Evolutionary conservation across 1,140 invertebrate species (phyloP).

Genomic region (Parapsyche elsis): DNA sequence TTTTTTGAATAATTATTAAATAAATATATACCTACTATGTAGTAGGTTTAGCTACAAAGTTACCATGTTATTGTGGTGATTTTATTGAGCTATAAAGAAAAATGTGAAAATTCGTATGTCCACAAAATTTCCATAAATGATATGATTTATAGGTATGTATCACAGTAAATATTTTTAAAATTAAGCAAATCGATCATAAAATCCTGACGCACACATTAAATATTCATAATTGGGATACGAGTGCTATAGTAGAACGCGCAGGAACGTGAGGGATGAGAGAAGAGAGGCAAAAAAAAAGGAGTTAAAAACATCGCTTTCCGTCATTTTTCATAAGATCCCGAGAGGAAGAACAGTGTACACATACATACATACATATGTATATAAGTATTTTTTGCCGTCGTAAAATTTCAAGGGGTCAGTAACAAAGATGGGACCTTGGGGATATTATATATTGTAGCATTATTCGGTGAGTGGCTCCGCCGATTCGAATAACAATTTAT

Average conservation of each 20-base stretch:
- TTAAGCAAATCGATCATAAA: conserved; percentile 23
- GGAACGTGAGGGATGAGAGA: background rate
- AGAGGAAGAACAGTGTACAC: background rate
- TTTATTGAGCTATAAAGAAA: no score
- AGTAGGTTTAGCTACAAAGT: no score
- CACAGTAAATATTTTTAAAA: background rate
- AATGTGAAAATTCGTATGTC: no score
- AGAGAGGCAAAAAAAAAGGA: background rate
- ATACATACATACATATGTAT: background rate
- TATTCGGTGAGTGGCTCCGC: conserved; percentile 6
- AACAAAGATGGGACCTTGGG: conserved; percentile 27
- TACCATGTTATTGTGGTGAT: no score
- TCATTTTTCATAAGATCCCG: conserved; percentile 33
- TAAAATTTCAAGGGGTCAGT: conserved; percentile 33
- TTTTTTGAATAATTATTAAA: no score
- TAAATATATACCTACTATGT: no score
- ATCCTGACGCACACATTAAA: conserved; percentile 19
- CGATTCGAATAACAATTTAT: conserved; percentile 28
- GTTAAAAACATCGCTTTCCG: conserved; percentile 26
- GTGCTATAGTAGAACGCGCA: background rate
- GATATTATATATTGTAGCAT: conserved; percentile 25
- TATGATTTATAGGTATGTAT: background rate
- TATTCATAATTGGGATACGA: conserved; percentile 30
- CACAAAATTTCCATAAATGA: no score
- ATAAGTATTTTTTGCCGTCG: conserved; percentile 23